Evolutionary conservation across 37 sponge, comb jelly and placozoan genomes (phyloP), one percentile per base, ranked within the genome.

Genomic region (Spongia lamella): DNA sequence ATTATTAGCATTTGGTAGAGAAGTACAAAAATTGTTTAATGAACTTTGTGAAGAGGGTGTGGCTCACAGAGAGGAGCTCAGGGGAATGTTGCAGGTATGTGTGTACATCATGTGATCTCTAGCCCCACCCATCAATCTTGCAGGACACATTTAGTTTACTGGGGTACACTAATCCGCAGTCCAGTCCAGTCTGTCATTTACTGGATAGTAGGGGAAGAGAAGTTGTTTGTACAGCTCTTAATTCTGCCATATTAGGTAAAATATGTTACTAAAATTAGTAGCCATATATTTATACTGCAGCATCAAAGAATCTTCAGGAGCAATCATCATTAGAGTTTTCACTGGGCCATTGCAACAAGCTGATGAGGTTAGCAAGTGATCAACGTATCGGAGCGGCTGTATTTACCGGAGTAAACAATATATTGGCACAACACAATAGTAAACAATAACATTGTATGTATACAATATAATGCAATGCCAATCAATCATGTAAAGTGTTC

Each of bases 111-210:
- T 53, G 66, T 83, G 51, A 36, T 38, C 34, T 54, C 24, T 17
- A 3, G 22, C n/a, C n/a, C 39, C 65, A 53, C 29, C 27, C 53
- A 37, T 32, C 14, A 29, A 66, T 76, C 58, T 47, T 78, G 14
- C 79, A 98, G 84, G 99, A 98, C 36, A 82, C 90, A 16, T 95
- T 98, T 70, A 87, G 91, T 54, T 73, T 98, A 43, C 68, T 98
- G 50, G 99, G 93, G 3, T 98, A 98, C 77, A 80, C 88, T 43
- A 86, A 98, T 53, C 93, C 96, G 51, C 39, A 63, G 32, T 78
- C 85, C 38, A 84, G 93, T 66, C 99, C 96, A 3, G 80, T 98
- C 19, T 75, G 80, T 40, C 84, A 98, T 62, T 75, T 98, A 29
- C 65, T 95, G 16, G 85, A 89, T 32, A 88, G 83, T 14, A 35